Evolutionary conservation across 2,797 vertebrate species (phyloP).

Genomic region (Dryobates pubescens): DNA sequence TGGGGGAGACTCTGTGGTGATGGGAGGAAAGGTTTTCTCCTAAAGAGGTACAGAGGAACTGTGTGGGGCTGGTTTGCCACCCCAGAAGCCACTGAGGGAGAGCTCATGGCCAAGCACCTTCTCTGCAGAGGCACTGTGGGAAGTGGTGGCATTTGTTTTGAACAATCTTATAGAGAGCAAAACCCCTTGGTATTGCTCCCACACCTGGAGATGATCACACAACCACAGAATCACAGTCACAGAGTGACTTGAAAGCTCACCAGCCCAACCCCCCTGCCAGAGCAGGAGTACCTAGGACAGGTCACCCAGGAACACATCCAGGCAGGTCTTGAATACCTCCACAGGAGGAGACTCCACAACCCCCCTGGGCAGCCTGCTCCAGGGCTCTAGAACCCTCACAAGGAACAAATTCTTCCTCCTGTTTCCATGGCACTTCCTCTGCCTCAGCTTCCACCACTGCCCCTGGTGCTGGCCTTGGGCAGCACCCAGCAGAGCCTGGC

Average conservation of each 20-base stretch:
- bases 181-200: background rate
- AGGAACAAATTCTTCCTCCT: too few species aligned
- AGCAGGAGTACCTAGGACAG: too few species aligned
- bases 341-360: too few species aligned
- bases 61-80: background rate
- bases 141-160: background rate
- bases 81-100: background rate
- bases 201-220: background rate
- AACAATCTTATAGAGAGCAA: background rate
- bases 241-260: background rate
- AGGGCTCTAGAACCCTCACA: too few species aligned
- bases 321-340: too few species aligned
- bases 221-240: background rate
- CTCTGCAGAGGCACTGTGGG: background rate
- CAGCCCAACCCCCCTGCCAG: background rate
- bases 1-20: background rate
- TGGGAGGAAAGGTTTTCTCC: background rate
- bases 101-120: conserved; percentile 4
- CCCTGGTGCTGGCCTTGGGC: too few species aligned
- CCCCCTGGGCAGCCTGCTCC: too few species aligned
- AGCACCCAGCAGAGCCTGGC: too few species aligned
- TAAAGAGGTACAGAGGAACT: background rate
- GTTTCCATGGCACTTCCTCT: too few species aligned
- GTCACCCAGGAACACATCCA: too few species aligned
- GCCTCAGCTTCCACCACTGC: too few species aligned